A percentile compares a stretch with the other conserved stretches of the same genome.
phyloP scores from a whole-genome alignment of 2,797 vertebrate genomes.

The Serranus cabrilla region DNA sequence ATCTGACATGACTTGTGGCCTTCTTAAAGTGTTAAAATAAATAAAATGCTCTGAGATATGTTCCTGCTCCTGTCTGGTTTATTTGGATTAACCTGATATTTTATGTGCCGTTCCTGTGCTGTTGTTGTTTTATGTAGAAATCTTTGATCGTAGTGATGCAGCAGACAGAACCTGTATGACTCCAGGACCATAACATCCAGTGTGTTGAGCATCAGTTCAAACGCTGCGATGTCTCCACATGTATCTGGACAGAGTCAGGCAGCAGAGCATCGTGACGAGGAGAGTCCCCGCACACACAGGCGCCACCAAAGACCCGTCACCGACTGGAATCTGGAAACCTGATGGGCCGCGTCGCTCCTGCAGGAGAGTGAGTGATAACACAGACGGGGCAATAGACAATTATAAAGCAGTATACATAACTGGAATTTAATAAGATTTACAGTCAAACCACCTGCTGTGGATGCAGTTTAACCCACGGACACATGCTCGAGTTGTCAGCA shows the following conservation, averaged over 20 bases:
- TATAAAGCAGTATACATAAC: neutral
- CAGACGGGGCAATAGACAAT: neutral
- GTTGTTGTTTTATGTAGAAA: neutral
- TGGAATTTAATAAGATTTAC: neutral
- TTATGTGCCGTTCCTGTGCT: neutral
- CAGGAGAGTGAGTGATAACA: conserved; percentile 6
- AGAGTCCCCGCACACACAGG: conserved; percentile 89
- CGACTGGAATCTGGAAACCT: conserved; percentile 89
- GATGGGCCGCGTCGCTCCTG: conserved; percentile 61
- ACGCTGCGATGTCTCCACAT: conserved; percentile 86
- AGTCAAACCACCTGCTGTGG: conserved; percentile 68
- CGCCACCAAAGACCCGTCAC: conserved; percentile 83
- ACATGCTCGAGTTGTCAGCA: conserved; percentile 77
- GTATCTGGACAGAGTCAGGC: conserved; percentile 82
- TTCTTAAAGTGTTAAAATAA: conserved; percentile 11
- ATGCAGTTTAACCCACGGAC: conserved; percentile 82
- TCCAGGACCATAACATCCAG: neutral
- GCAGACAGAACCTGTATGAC: neutral
- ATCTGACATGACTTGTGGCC: neutral
- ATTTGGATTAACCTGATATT: neutral
- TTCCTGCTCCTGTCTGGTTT: neutral
- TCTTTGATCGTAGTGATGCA: neutral
- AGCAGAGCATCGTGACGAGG: conserved; percentile 88
- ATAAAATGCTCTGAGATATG: neutral
- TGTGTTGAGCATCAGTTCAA: conserved; percentile 28